Conservation (phyloP, 2,888 invertebrate species). For the Nasonovia ribisnigri region DNA sequence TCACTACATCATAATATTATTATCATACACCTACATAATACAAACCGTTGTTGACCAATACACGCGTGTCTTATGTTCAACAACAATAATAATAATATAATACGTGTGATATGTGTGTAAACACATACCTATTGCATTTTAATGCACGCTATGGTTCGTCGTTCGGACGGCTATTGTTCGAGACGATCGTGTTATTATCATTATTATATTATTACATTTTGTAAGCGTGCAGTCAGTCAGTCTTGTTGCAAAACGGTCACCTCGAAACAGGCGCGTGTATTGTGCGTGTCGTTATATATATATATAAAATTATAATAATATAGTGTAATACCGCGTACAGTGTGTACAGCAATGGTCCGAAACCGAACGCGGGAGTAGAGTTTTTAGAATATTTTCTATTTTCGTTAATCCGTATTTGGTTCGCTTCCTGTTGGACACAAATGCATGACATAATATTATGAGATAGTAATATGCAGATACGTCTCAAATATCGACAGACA, state of each 20-base stretch:
- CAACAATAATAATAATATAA: neutral
- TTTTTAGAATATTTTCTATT: neutral
- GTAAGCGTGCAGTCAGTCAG: neutral
- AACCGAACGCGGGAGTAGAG: neutral
- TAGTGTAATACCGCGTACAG: neutral
- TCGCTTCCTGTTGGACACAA: neutral
- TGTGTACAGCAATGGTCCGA: neutral
- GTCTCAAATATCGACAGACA: neutral
- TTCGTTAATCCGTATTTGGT: neutral
- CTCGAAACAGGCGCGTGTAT: neutral
- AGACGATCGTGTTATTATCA: neutral
- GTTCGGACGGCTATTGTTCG: constrained; percentile 26
- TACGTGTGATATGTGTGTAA: neutral
- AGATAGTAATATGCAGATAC: neutral
- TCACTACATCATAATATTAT: neutral
- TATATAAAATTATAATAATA: neutral
- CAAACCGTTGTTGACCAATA: neutral
- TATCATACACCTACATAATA: neutral
- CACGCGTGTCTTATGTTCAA: neutral
- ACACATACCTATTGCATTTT: constrained; percentile 12
- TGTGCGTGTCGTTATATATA: neutral
- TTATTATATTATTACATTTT: constrained; percentile 8
- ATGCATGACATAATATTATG: neutral
- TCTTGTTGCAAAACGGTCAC: constrained; percentile 22
- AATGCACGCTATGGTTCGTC: constrained; percentile 35